These are phyloP conservation scores for Drosophila differens DNA, from an alignment of 2,888 invertebrate species.

Conservation along the genomic window DNA sequence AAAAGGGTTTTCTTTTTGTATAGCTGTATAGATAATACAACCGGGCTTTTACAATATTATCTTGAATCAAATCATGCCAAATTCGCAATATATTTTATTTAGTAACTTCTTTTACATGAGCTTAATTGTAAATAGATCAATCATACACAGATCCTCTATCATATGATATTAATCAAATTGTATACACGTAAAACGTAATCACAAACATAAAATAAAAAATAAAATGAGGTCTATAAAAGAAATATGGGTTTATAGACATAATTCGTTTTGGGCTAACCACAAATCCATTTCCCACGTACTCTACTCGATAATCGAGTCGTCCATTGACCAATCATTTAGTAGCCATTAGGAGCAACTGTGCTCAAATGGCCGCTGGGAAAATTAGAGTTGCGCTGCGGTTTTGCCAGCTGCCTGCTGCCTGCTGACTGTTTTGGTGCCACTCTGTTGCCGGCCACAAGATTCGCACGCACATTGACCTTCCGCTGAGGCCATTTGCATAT, in stretches of 20 bases:
- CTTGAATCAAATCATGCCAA: neutral
- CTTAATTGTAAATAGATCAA: neutral
- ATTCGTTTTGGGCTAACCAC: conserved; percentile 49
- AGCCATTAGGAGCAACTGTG: conserved; percentile 48
- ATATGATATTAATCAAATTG: neutral
- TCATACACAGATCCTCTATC: too few species aligned
- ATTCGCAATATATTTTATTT: neutral
- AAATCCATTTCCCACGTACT: conserved; percentile 62
- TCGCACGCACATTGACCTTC: conserved; percentile 81
- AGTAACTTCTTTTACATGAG: neutral
- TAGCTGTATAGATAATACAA: neutral
- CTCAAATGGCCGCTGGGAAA: conserved; percentile 50
- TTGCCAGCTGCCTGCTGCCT: conserved; percentile 23
- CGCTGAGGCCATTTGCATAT: conserved; percentile 74
- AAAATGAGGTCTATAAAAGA: neutral
- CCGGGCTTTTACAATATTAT: neutral
- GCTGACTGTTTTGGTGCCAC: conserved; percentile 47
- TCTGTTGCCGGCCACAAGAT: conserved; percentile 62
- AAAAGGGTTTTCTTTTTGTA: too few species aligned
- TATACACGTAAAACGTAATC: neutral
- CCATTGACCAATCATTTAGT: conserved; percentile 51
- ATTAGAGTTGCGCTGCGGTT: conserved; percentile 77
- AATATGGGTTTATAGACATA: neutral
- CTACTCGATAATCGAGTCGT: conserved; percentile 65
- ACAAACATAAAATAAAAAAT: neutral